phyloP scores from a whole-genome alignment of 2,888 invertebrate genomes.

The Hedya salicella region DNA sequence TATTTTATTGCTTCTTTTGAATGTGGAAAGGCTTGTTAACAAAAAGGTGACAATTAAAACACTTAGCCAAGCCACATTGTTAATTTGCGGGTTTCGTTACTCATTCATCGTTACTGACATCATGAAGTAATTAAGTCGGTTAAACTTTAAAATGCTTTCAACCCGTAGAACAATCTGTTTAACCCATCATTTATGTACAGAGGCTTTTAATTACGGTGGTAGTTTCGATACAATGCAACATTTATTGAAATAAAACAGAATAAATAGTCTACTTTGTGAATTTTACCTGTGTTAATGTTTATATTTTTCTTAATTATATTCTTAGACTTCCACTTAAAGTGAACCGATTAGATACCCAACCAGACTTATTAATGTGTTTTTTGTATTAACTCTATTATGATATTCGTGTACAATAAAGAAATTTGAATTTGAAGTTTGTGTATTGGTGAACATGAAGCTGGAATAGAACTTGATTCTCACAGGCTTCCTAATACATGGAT shows the following conservation, averaged over 20 bases:
- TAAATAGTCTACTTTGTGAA: too few species aligned
- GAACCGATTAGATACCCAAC: too few species aligned
- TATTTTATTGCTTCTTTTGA: conserved; percentile 42
- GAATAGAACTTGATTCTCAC: too few species aligned
- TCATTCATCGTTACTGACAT: conserved; percentile 33
- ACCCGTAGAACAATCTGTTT: conserved; percentile 15
- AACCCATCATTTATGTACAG: conserved; percentile 27
- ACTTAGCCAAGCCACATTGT: conserved; percentile 40
- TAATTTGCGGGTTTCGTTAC: conserved; percentile 41
- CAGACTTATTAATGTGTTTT: too few species aligned
- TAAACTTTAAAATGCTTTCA: conserved; percentile 19
- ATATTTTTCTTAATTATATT: too few species aligned
- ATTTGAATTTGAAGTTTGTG: too few species aligned
- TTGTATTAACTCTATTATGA: too few species aligned
- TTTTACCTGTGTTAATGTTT: too few species aligned
- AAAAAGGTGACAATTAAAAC: conserved; percentile 55
- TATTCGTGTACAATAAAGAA: too few species aligned
- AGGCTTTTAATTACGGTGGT: conserved; percentile 19
- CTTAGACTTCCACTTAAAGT: too few species aligned
- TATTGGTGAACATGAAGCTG: too few species aligned
- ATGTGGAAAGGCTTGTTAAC: conserved; percentile 50
- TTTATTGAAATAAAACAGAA: not conserved
- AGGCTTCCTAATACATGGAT: too few species aligned
- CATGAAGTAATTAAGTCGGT: conserved; percentile 28
- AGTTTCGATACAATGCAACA: conserved; percentile 21